phyloP scores from a whole-genome alignment of 2,797 vertebrate genomes.

The Eutrigla gurnardus region DNA sequence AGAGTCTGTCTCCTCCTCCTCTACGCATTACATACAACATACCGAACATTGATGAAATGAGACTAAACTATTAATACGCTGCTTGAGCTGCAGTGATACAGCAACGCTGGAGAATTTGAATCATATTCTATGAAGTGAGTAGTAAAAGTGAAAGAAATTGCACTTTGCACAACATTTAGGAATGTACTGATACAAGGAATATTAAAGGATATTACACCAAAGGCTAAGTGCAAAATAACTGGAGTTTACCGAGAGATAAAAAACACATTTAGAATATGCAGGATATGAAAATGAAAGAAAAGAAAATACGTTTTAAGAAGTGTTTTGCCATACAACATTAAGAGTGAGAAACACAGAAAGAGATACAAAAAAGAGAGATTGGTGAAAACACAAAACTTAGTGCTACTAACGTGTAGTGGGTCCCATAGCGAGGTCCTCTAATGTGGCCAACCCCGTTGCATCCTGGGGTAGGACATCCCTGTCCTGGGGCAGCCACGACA shows the following conservation, averaged over 20 bases:
- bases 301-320: slow-evolving; percentile 1
- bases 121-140: no score
- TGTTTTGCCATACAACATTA: not conserved
- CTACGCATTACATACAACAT: slow-evolving; percentile 9
- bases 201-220: not conserved
- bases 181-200: not conserved
- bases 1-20: slow-evolving; percentile 29
- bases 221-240: not conserved
- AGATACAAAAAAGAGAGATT: not conserved
- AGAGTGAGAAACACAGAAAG: slow-evolving; percentile 1
- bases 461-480: slow-evolving; percentile 91
- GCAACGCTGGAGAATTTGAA: no score
- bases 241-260: not conserved
- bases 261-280: accelerated
- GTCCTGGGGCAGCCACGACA: slow-evolving; percentile 79
- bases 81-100: not conserved
- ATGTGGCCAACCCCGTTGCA: slow-evolving; percentile 92
- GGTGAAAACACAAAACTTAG: not conserved
- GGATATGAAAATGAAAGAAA: not conserved
- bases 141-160: no score
- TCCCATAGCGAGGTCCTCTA: slow-evolving; percentile 90
- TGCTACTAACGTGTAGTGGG: slow-evolving; percentile 90
- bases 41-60: slow-evolving; percentile 10
- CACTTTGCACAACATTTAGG: not conserved
- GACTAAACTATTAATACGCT: slow-evolving; percentile 1